Base-by-base conservation (phyloP, 2,113 vertebrate species). In the Heterotilapia buettikoferi region DNA sequence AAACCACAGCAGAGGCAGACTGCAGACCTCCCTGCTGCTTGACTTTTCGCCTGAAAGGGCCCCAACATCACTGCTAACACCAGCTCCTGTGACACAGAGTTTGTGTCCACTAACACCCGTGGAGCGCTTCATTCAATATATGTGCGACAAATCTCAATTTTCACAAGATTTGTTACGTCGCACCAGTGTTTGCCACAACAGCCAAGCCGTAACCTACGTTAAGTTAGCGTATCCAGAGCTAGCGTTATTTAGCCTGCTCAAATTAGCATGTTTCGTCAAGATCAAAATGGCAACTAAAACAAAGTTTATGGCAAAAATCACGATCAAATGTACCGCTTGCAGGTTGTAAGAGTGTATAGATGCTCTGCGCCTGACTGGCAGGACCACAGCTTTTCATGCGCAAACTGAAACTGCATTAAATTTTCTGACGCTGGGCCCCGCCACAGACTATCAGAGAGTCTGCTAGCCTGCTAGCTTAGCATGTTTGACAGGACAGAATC, bases 401-500 rank as follows among this genome's bases (percentile, higher is more conserved):
- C n/a, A 24, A 18, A 9, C 31, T 71, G n/a, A 82, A 56, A 79
- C 18, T 7, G 13, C n/a, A 78, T 76, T 12, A 79, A 24, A 85
- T 84, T 24, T 81, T 47, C 31, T 76, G 83, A 88, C 57, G 88
- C 78, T 53, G 86, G 95, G 94, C 43, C 95, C 95, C 93, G 86
- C 81, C 85, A 43, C 54, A 45, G 88, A 81, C 88, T 83, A 86
- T 79, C 87, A 89, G 85, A 86, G 85, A 79, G 29, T 19, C 5
- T 33, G 57, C 78, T 89, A 94, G 91, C 80, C 19, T n/a, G 38
- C 29, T 94, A 94, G 89, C 90, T 56, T 94, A 95, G 94, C 94
- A 76, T 85, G 85, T 95, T 92, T 95, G 93, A 93, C 92, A 93
- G 92, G 82, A 86, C 90, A 52, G 88, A 45, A 24, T 86, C 85